phyloP scores from a whole-genome alignment of 1,140 invertebrate species.

The Harlomillsia oculata region DNA sequence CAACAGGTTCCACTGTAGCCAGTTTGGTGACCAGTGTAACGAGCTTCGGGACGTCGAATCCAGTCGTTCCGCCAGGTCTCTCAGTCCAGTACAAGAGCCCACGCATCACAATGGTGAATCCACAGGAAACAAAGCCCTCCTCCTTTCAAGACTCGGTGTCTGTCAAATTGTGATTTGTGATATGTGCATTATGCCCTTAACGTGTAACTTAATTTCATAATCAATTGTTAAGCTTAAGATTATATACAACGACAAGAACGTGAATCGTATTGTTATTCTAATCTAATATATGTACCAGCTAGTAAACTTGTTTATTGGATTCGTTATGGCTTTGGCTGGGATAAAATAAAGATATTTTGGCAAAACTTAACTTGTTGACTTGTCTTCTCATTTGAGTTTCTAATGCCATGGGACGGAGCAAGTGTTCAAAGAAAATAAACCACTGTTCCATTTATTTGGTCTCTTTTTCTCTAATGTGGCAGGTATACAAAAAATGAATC shows the following conservation, averaged over 20 bases:
- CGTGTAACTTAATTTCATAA: background rate
- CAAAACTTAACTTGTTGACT: too few species aligned
- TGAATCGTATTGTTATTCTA: background rate
- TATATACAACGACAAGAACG: background rate
- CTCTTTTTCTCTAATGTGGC: too few species aligned
- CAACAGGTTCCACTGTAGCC: conserved; percentile 32
- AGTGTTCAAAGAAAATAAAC: too few species aligned
- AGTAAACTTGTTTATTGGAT: too few species aligned
- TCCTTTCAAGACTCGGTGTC: conserved; percentile 22
- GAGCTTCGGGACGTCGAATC: conserved; percentile 26
- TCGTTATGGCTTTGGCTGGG: background rate
- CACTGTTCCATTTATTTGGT: too few species aligned
- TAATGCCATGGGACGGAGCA: too few species aligned
- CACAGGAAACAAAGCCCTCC: conserved; percentile 25
- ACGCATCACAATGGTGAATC: conserved; percentile 33
- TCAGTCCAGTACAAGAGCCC: conserved; percentile 29
- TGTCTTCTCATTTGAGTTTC: too few species aligned
- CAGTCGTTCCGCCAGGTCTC: conserved; percentile 19
- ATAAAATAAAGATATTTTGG: background rate
- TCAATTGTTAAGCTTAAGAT: background rate
- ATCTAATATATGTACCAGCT: background rate
- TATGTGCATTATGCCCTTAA: background rate
- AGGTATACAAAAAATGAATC: too few species aligned
- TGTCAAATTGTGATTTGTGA: conserved; percentile 23
- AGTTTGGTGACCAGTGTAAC: conserved; percentile 35